Evolutionary conservation across 2,888 invertebrate genomes (phyloP).

Genomic region (Chloromyia formosa): DNA sequence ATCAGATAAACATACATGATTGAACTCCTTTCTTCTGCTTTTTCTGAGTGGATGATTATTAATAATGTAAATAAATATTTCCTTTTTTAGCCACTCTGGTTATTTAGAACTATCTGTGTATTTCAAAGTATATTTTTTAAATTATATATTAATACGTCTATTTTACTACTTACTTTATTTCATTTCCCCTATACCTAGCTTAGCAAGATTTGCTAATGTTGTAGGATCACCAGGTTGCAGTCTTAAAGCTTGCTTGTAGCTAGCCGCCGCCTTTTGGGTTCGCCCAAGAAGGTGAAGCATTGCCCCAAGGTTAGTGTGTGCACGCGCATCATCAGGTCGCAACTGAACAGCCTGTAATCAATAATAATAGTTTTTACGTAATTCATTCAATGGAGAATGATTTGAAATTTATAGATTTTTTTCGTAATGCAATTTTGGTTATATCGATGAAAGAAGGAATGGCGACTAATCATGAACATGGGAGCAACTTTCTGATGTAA

Average conservation of each 20-base stretch:
- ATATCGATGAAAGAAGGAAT: too few species aligned
- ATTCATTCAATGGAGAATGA: too few species aligned
- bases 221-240: conserved; percentile 89
- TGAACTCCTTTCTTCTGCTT: conserved; percentile 17
- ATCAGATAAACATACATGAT: conserved; percentile 34
- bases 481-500: too few species aligned
- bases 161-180: conserved; percentile 50
- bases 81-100: neutral
- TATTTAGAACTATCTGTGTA: neutral
- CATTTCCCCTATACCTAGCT: conserved; percentile 66
- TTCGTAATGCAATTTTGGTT: too few species aligned
- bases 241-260: conserved; percentile 85
- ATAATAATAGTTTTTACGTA: neutral
- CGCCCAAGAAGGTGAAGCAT: conserved; percentile 94
- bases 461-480: too few species aligned
- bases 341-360: conserved; percentile 62
- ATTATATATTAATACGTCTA: neutral
- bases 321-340: conserved; percentile 80
- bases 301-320: conserved; percentile 94
- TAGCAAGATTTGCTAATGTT: conserved; percentile 88
- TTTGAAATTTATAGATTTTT: too few species aligned
- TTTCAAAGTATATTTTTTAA: neutral
- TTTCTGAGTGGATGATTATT: neutral
- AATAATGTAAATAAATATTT: neutral
- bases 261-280: conserved; percentile 84